Evolutionary conservation across 2,113 vertebrate genomes (phyloP).

Genomic region (Scophthalmus maximus): DNA sequence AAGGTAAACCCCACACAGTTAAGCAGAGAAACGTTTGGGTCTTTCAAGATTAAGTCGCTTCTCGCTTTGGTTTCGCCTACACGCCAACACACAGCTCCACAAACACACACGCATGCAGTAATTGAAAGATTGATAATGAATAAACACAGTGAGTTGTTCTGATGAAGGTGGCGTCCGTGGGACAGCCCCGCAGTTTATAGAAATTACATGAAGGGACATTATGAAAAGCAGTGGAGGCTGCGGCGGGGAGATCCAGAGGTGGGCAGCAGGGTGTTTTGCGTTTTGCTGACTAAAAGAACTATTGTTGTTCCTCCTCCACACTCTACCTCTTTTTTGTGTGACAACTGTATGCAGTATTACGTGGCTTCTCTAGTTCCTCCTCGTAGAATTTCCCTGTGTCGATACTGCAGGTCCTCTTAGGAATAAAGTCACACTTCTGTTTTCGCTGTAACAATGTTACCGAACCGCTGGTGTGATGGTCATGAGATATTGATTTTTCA

Average conservation of each 20-base stretch:
- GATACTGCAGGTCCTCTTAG: neutral
- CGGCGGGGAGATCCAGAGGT: conserved; percentile 48
- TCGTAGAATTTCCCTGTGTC: conserved; percentile 40
- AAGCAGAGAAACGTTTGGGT: conserved; percentile 32
- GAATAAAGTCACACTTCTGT: too few species aligned
- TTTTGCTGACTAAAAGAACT: conserved; percentile 64
- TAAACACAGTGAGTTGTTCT: conserved; percentile 41
- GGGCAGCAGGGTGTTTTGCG: conserved; percentile 47
- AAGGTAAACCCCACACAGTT: conserved; percentile 23
- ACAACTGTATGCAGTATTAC: conserved; percentile 39
- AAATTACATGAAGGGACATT: conserved; percentile 40
- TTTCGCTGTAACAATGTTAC: too few species aligned
- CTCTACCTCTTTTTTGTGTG: conserved; percentile 34
- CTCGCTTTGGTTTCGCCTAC: conserved; percentile 35
- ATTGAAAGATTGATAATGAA: conserved; percentile 47
- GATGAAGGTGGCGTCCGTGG: conserved; percentile 50
- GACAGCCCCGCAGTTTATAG: conserved; percentile 62
- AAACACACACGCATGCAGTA: conserved; percentile 1
- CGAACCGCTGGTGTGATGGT: neutral
- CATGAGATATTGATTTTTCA: neutral
- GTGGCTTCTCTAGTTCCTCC: conserved; percentile 46
- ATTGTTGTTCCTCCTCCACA: conserved; percentile 60
- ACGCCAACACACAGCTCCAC: conserved; percentile 27
- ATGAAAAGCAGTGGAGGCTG: conserved; percentile 41
- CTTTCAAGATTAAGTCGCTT: conserved; percentile 41